Percentiles rank a stretch among this genome's conserved stretches.
These are phyloP conservation scores for Gordius sp. DNA, from an alignment of 2,888 invertebrate genomes.

Conservation along the genomic window DNA sequence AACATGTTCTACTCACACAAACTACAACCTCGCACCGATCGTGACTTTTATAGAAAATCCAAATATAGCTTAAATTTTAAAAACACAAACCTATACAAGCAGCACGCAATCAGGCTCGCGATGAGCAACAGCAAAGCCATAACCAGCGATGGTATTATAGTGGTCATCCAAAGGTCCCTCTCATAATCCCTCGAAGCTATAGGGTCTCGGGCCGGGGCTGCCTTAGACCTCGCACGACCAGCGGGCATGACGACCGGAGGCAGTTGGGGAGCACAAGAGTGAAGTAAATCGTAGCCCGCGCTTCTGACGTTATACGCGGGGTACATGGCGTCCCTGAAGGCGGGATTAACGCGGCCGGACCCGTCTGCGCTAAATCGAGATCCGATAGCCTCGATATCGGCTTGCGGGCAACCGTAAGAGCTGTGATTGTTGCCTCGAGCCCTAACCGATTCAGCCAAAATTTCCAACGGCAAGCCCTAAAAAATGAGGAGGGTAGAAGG, in stretches of 20 bases:
- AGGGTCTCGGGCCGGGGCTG: background rate
- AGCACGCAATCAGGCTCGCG: slow-evolving; percentile 1
- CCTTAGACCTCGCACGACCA: background rate
- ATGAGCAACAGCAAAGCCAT: background rate
- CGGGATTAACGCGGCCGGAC: too few relatives aligned
- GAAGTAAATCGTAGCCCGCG: slow-evolving; percentile 11
- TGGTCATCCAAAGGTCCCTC: background rate
- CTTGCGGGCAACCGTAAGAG: too few relatives aligned
- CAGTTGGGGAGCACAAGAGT: background rate
- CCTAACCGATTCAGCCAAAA: too few relatives aligned
- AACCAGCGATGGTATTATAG: slow-evolving; percentile 7
- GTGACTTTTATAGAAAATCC: too few relatives aligned
- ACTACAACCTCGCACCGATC: too few relatives aligned
- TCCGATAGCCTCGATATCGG: too few relatives aligned
- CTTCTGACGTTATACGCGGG: background rate
- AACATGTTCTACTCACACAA: too few relatives aligned
- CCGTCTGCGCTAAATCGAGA: too few relatives aligned
- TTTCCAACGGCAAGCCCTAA: too few relatives aligned
- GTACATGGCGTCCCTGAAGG: background rate
- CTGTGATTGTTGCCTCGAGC: too few relatives aligned
- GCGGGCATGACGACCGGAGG: background rate
- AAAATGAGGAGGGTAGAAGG: too few relatives aligned
- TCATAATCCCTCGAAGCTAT: background rate
- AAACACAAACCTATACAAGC: slow-evolving; percentile 4
- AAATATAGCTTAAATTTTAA: too few relatives aligned